These are phyloP conservation scores for Benitochromis conjunctus DNA, from an alignment of 2,113 vertebrate species.

Conservation along the genomic window DNA sequence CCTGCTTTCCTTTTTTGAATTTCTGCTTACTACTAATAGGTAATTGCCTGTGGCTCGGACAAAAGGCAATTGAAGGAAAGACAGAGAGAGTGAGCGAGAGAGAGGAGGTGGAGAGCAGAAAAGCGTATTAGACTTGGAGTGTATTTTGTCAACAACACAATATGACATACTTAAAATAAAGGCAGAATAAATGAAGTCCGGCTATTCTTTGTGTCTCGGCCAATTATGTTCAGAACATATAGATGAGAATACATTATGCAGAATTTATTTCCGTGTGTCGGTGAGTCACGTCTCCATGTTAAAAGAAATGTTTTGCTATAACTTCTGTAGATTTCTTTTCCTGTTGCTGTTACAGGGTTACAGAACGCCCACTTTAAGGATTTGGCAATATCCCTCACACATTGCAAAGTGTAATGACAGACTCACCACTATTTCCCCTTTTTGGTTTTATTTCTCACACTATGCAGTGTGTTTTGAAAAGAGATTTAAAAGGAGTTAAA, in stretches of 20 bases:
- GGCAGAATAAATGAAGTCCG: constrained; percentile 19
- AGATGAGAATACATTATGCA: not conserved
- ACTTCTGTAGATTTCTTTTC: constrained; percentile 48
- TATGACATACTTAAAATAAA: constrained; percentile 35
- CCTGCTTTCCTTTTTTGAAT: constrained; percentile 21
- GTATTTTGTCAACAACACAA: constrained; percentile 47
- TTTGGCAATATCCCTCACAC: constrained; percentile 60
- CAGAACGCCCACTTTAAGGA: constrained; percentile 45
- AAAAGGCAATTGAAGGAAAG: constrained; percentile 31
- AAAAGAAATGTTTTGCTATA: not conserved
- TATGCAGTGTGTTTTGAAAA: not conserved
- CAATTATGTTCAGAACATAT: not conserved
- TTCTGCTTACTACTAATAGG: constrained; percentile 39
- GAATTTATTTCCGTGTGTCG: not conserved
- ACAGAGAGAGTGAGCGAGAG: not conserved
- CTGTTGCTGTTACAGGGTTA: constrained; percentile 39
- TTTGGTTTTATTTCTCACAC: constrained; percentile 1
- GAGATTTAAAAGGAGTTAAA: not conserved
- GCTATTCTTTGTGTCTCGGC: constrained; percentile 11
- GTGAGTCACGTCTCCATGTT: not conserved
- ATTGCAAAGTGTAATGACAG: not conserved
- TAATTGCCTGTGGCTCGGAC: constrained; percentile 62
- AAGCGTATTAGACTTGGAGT: constrained; percentile 29
- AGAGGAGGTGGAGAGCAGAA: not conserved
- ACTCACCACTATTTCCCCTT: constrained; percentile 30